Evolutionary conservation across 1,140 invertebrate genomes (phyloP), one percentile per base, ranked within the genome.

Genomic region (Calycopis cecrops): DNA sequence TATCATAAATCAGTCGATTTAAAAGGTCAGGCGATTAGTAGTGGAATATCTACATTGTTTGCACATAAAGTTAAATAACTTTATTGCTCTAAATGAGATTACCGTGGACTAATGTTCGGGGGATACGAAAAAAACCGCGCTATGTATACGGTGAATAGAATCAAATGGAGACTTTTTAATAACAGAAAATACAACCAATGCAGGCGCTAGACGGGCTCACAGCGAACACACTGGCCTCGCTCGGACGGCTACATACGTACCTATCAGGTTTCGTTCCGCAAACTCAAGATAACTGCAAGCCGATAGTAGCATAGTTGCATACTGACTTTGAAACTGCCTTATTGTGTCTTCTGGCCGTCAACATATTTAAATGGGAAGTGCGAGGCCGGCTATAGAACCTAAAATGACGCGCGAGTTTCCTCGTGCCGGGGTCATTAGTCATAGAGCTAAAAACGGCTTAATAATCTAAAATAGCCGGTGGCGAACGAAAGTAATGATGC

Each of bases 401-500:
- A 73, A 70, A 76, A 64, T 65, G 70, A 72, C 68, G 56, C 63
- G 63, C 57, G 61, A 62, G 69, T 74, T 79, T 79, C 77, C 77
- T 78, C 64, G 64, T 71, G 67, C 69, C 63, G 54, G 40, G 40
- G 54, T 50, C 53, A 62, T 84, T 80, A 85, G 76, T 78, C 79
- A 79, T 58, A 49, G n/a, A 12, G 48, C 40, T 16, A 16, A 44
- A 16, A 44, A 16, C 40, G 12, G 40, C n/a, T 40, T 28, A 28
- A 28, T 71, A 75, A 78, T 84, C 75, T 73, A 83, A 85, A 85
- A 85, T 86, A 86, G 77, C 65, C 65, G 63, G 75, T 83, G 80
- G 83, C 79, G 81, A 82, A 81, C 71, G 80, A 86, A 81, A 83
- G 79, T 83, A 76, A 76, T 84, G 78, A 86, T 84, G 83, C 80